Evolutionary conservation across 2,113 vertebrate species (phyloP), one percentile per base, ranked within the genome.

Genomic region (Eolophus roseicapilla): DNA sequence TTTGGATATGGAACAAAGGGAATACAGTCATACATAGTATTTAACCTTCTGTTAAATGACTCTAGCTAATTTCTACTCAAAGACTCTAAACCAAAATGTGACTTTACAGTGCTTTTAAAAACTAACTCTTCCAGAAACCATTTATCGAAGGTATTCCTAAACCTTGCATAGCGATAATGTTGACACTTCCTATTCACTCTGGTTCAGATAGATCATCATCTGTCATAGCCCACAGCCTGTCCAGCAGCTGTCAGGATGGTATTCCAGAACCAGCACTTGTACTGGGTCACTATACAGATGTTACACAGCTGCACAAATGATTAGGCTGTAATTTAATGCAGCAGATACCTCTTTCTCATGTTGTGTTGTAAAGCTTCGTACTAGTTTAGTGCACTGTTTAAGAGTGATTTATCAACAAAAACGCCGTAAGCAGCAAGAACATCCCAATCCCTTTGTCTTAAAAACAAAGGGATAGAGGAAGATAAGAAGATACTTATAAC

Each of bases 271-370:
- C 19, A 76, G 46, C 15, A 64, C 3, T 23, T 15, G 10, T 21
- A 27, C 6, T 2, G 7, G 20, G 10, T 23, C 46, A 59, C 67
- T 35, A 35, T 3, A 62, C 14, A 64, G 24, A 50, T 0, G 0
- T 29, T 23, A 62, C 25, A 31, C 13, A 50, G 35, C 29, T 52
- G 35, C 28, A 79, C 5, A 52, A 21, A 47, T 12, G 4, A 69
- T 35, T 17, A 77, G 28, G 8, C 23, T 16, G 39, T 39, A 41
- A 33, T 47, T 69, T 17, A 62, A 46, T 8, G 19, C n/a, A 80
- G 59, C 11, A 8, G 19, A 65, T 35, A 19, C 3, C 5, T 65
- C 37, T 8, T 44, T n/a, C 7, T 63, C 35, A 49, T 2, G 11
- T 31, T 43, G 37, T 70, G 12, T 11, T 39, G 35, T 17, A 76